phyloP scores from a whole-genome alignment of 2,888 invertebrate species.

The Campoplex nolae region DNA sequence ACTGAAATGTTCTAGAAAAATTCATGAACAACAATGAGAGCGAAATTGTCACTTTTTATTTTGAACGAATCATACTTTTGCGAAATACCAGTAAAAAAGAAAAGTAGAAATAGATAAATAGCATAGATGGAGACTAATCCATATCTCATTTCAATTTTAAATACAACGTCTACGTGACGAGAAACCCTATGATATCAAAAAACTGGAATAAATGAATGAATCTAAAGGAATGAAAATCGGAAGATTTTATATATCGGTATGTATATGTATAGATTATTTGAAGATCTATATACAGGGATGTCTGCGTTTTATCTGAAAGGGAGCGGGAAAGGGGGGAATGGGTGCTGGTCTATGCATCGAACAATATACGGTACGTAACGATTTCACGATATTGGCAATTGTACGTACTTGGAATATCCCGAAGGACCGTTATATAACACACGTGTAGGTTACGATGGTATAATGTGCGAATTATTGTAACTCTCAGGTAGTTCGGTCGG shows the following conservation, averaged over 20 bases:
- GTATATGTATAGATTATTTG: background rate
- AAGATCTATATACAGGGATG: constrained; percentile 6
- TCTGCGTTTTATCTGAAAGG: constrained; percentile 43
- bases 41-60: background rate
- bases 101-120: background rate
- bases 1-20: background rate
- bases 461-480: constrained; percentile 67
- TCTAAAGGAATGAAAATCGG: constrained; percentile 2
- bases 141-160: background rate
- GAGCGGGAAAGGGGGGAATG: background rate
- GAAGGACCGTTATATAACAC: constrained; percentile 56
- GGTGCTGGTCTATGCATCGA: constrained; percentile 20
- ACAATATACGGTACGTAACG: constrained; percentile 50
- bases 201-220: background rate
- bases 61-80: background rate
- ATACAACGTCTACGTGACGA: background rate
- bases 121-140: background rate
- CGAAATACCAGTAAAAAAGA: background rate
- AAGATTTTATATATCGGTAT: constrained; percentile 36
- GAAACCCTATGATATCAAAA: background rate
- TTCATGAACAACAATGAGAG: background rate
- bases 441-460: constrained; percentile 64
- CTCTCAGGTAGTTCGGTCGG: constrained; percentile 21
- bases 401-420: constrained; percentile 62
- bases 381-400: constrained; percentile 66